Percentiles rank a stretch among this genome's conserved stretches.
These are phyloP conservation scores for Micromesistius poutassou DNA, from an alignment of 2,797 vertebrate species.

Conservation along the genomic window DNA sequence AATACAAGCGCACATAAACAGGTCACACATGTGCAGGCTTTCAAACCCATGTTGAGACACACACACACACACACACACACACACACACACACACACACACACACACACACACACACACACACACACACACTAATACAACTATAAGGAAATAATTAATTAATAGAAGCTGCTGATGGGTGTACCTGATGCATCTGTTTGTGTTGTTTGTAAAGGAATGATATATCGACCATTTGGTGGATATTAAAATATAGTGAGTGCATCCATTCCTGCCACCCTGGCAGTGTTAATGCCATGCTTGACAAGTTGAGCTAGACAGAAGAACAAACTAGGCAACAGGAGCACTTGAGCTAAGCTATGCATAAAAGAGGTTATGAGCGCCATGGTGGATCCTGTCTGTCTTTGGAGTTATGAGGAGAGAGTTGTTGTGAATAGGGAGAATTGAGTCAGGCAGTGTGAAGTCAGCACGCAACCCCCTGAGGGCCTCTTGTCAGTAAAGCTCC, in stretches of 20 bases:
- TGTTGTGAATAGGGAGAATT: slow-evolving; percentile 10
- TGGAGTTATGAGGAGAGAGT: slow-evolving; percentile 9
- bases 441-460: slow-evolving; percentile 28
- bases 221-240: background rate
- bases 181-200: background rate
- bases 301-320: background rate
- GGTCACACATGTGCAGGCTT: background rate
- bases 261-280: background rate
- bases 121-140: background rate
- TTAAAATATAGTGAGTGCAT: background rate
- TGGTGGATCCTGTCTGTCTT: background rate
- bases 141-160: background rate
- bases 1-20: background rate
- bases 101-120: too few species aligned
- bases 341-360: background rate
- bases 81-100: background rate
- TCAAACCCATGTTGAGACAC: background rate
- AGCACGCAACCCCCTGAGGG: slow-evolving; percentile 44
- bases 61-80: background rate
- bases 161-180: too few species aligned
- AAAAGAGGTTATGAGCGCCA: background rate
- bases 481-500: slow-evolving; percentile 55
- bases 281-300: too few species aligned
- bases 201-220: background rate
- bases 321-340: background rate